A percentile compares a stretch with the other conserved stretches of the same genome.
Conservation (phyloP, 2,888 invertebrate genomes). For the Drosophila peninsularis region DNA sequence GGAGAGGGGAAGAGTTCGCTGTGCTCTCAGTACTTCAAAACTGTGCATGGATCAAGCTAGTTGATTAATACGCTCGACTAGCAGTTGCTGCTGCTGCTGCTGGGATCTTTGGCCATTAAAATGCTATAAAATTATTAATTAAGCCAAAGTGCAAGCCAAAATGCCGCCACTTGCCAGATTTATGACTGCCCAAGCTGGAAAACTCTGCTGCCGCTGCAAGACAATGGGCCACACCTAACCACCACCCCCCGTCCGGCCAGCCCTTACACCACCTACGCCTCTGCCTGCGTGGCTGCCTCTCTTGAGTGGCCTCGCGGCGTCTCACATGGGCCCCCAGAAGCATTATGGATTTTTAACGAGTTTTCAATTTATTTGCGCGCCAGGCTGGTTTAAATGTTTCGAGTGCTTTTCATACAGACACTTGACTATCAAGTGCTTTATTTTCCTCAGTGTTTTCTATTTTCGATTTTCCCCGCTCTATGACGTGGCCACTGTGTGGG, state of each 20-base stretch:
- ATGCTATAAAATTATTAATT: constrained; percentile 81
- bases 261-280: not conserved
- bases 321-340: constrained; percentile 59
- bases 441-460: constrained; percentile 36
- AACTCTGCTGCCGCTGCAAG: constrained; percentile 32
- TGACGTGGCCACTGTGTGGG: constrained; percentile 42
- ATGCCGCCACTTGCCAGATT: constrained; percentile 70
- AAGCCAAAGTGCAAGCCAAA: constrained; percentile 67
- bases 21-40: constrained; percentile 23
- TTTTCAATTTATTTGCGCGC: constrained; percentile 84
- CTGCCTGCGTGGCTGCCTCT: constrained; percentile 2
- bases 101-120: constrained; percentile 68
- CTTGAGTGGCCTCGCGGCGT: constrained; percentile 47
- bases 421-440: constrained; percentile 78
- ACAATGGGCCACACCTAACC: constrained; percentile 16
- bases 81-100: constrained; percentile 25
- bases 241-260: not conserved
- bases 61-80: constrained; percentile 56
- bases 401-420: constrained; percentile 81
- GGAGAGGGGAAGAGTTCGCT: not conserved
- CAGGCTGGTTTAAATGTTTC: constrained; percentile 67
- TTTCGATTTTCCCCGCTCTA: constrained; percentile 17
- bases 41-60: constrained; percentile 55
- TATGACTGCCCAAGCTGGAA: constrained; percentile 42
- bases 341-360: constrained; percentile 85